Evolutionary conservation across 2,888 invertebrate species (phyloP).

Genomic region (Agrochola lota): DNA sequence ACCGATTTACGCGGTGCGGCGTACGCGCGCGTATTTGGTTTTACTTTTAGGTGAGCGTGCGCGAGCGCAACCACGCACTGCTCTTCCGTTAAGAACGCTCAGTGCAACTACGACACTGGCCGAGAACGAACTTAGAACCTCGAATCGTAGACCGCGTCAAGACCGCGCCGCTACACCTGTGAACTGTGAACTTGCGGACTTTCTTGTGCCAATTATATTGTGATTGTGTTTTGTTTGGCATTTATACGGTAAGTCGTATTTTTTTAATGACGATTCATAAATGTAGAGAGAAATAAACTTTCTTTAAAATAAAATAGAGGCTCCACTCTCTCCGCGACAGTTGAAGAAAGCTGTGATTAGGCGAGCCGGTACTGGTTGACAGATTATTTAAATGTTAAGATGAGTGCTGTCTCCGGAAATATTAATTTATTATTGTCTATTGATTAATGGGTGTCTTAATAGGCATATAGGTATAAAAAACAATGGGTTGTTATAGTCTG

Average conservation of each 20-base stretch:
- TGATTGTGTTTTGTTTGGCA: constrained; percentile 79
- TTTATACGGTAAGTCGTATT: constrained; percentile 73
- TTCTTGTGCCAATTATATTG: constrained; percentile 78
- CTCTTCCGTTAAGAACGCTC: constrained; percentile 84
- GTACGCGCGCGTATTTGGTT: constrained; percentile 81
- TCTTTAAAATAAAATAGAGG: constrained; percentile 70
- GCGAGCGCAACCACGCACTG: constrained; percentile 83
- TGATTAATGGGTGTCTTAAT: neutral
- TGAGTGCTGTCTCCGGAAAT: constrained; percentile 10
- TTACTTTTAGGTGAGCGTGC: constrained; percentile 86
- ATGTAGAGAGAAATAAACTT: constrained; percentile 66
- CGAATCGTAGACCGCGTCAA: constrained; percentile 73
- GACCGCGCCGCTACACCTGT: constrained; percentile 73
- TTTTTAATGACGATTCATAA: constrained; percentile 48
- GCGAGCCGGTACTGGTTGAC: constrained; percentile 64
- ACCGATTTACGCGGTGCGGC: constrained; percentile 75
- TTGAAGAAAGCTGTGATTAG: constrained; percentile 78
- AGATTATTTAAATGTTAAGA: constrained; percentile 64
- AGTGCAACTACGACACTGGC: constrained; percentile 87
- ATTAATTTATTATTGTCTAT: constrained; percentile 18
- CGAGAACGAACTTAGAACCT: constrained; percentile 87
- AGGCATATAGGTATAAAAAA: neutral
- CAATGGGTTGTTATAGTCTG: neutral
- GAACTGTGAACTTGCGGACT: constrained; percentile 85
- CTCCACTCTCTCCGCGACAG: constrained; percentile 76